A percentile compares a stretch with the other conserved stretches of the same genome.
Evolutionary conservation across 2,888 invertebrate genomes (phyloP).

Genomic region (Limnephilus marmoratus): DNA sequence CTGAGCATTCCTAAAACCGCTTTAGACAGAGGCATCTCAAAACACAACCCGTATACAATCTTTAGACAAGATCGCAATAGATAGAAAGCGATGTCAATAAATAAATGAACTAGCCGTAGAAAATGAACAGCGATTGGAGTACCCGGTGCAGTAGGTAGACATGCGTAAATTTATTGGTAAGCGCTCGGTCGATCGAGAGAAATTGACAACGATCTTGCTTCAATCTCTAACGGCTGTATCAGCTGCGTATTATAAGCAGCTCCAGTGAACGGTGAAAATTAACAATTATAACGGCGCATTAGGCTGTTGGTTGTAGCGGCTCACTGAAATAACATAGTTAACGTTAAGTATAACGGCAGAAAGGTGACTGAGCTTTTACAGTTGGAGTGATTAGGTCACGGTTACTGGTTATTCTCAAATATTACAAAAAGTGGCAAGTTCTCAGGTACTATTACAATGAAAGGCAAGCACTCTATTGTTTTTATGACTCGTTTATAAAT

Average conservation of each 20-base stretch:
- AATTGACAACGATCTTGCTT: too few relatives aligned
- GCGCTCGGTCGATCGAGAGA: background rate
- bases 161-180: background rate
- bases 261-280: background rate
- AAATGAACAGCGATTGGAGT: background rate
- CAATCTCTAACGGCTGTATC: background rate
- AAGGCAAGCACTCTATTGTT: background rate
- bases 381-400: conserved; percentile 10
- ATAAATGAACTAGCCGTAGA: too few relatives aligned
- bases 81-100: background rate
- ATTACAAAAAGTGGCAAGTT: background rate
- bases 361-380: conserved; percentile 2
- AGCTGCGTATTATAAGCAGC: background rate
- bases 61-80: background rate
- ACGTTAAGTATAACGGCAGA: conserved; percentile 52
- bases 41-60: too few relatives aligned
- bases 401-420: background rate
- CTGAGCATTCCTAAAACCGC: background rate
- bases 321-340: conserved; percentile 17
- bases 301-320: conserved; percentile 52
- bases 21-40: too few relatives aligned
- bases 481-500: background rate
- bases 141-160: background rate
- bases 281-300: conserved; percentile 45
- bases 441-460: background rate